Evolutionary conservation across 2,888 invertebrate species (phyloP), one percentile per base, ranked within the genome.

Genomic region (Pterobdella sp.): DNA sequence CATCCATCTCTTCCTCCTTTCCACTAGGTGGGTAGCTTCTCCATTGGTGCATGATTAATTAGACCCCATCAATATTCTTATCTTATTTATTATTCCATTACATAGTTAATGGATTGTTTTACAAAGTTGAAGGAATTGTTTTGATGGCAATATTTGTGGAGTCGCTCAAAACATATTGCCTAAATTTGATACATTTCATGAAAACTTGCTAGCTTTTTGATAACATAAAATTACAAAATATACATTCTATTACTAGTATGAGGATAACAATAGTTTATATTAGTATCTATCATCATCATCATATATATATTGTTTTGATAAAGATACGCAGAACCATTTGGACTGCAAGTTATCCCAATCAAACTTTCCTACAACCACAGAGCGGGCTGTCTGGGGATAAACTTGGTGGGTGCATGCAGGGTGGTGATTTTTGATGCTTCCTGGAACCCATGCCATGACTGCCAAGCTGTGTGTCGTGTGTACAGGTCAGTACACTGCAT

Each of bases 401-500:
- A 98, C 86, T 87, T 98, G 76, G 92, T 95, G 31, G 95, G 96
- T 26, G 98, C 98, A 0, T 97, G 96, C 85, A 88, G 98, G 42
- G 97, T 97, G 3, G 97, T 97, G 1, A 94, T 98, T 68, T 91
- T 97, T 81, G 98, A 98, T 84, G 96, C 97, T 22, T 94, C 94
- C 56, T 98, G 97, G 96, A 98, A 98, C 86, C 97, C 97, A 0
- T 97, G 97, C 81, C 97, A 98, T 81, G 96, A 96, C 82, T 82
- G 82, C 75, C 84, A 84, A 86, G 97, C 97, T 37, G 95, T 98
- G 22, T 97, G 97, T 83, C 87, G 97, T 78, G 94, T 97, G 60
- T 94, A 93, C 82, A 88, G 71, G 63, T 65, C n/a, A 22, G 65
- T 65, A 34, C 14, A 49, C 52, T 49, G 52, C 52, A 18, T n/a